A percentile compares a stretch with the other conserved stretches of the same genome.
Evolutionary conservation across 1,140 invertebrate species (phyloP).

Genomic region (Anadara kagoshimensis): DNA sequence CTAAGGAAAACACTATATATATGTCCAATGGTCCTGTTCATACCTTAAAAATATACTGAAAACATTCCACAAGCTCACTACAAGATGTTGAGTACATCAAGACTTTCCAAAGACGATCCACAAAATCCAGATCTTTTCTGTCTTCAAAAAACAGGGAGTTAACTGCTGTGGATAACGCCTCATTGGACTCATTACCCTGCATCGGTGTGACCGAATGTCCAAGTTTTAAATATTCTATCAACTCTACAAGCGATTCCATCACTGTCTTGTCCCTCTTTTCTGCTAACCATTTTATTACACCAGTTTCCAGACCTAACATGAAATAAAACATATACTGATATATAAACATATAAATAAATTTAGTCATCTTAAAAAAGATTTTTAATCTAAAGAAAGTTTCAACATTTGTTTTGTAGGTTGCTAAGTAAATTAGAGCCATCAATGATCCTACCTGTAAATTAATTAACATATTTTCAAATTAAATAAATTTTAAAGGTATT

Average conservation of each 20-base stretch:
- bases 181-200: conserved; percentile 2
- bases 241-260: conserved; percentile 40
- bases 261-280: conserved; percentile 33
- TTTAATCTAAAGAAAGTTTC: background rate
- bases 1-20: too few species aligned
- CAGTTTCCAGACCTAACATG: conserved; percentile 33
- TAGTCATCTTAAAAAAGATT: background rate
- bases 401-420: background rate
- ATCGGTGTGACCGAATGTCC: conserved; percentile 26
- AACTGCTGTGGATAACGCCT: conserved; percentile 18
- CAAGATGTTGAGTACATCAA: conserved; percentile 53
- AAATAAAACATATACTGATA: background rate
- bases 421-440: too few species aligned
- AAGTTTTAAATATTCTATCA: conserved; percentile 43
- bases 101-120: conserved; percentile 62
- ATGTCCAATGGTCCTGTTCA: too few species aligned
- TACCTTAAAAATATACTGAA: conserved; percentile 49
- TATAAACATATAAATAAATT: background rate
- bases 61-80: conserved; percentile 46
- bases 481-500: too few species aligned
- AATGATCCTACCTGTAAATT: too few species aligned
- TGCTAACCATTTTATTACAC: conserved; percentile 52
- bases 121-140: conserved; percentile 60
- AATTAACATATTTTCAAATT: too few species aligned
- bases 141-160: conserved; percentile 28